phyloP scores from a whole-genome alignment of 2,888 invertebrate species.

The Pyrgus malvae region DNA sequence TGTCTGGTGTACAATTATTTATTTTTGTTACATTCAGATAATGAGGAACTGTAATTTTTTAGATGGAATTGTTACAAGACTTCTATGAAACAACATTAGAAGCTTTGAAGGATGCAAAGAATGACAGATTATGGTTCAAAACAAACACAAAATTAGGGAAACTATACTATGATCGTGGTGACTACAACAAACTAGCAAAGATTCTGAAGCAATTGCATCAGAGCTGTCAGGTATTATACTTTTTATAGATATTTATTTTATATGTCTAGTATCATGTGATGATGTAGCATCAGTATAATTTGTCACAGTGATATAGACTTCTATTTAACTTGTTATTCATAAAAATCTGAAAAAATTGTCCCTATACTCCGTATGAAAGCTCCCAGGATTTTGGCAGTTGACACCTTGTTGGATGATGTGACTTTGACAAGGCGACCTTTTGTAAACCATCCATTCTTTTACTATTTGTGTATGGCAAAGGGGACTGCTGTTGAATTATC shows the following conservation, averaged over 20 bases:
- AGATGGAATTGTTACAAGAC: slow-evolving; percentile 98
- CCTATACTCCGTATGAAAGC: too few relatives aligned
- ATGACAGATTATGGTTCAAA: slow-evolving; percentile 99
- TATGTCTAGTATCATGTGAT: too few relatives aligned
- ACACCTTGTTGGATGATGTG: too few relatives aligned
- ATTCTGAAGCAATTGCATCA: slow-evolving; percentile 98
- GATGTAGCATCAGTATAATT: too few relatives aligned
- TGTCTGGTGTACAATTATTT: neutral
- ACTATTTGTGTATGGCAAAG: too few relatives aligned
- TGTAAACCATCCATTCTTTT: too few relatives aligned
- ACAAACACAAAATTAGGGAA: slow-evolving; percentile 99
- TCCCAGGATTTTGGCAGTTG: too few relatives aligned
- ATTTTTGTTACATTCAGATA: neutral
- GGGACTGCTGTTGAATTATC: too few relatives aligned
- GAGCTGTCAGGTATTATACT: slow-evolving; percentile 92
- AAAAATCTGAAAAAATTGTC: too few relatives aligned
- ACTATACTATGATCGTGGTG: slow-evolving; percentile 97
- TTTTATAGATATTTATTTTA: neutral
- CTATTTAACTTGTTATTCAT: too few relatives aligned
- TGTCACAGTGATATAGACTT: too few relatives aligned
- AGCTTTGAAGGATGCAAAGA: slow-evolving; percentile 98
- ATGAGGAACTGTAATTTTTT: slow-evolving; percentile 29
- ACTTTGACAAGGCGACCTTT: too few relatives aligned
- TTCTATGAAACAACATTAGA: slow-evolving; percentile 98
- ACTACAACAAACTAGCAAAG: slow-evolving; percentile 96